Base-by-base conservation (phyloP, 2,797 vertebrate genomes). In the Clarias pachynema region DNA sequence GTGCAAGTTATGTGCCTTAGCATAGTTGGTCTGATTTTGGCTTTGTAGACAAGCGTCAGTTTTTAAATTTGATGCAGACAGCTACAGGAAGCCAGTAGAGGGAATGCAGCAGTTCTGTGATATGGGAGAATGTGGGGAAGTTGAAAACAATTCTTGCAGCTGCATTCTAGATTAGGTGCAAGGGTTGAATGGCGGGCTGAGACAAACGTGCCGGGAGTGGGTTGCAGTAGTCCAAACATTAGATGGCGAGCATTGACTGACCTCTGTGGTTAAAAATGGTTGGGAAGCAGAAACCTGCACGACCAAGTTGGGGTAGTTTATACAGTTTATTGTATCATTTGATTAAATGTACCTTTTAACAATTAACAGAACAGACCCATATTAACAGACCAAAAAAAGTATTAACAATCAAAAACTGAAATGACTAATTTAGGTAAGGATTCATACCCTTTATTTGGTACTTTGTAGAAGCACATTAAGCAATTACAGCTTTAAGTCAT, bases 41-140 rank as follows among this genome's bases (percentile, higher is more conserved):
- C 31, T 73, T 73, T 49, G 37, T 18, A 29, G n/a, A 3, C 72
- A 74, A 29, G 15, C 24, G 8, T 29, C n/a, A 9, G 44, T 26
- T 74, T 53, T 49, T 56, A 56, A 56, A 53, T 53, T 74, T 29
- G 44, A 72, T 72, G 22, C 69, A 5, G 44, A n/a, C 44, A 8
- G 15, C 12, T 74, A 53, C 72, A 74, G 72, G 24, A 56, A 56
- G 15, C 44, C 44, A 74, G 72, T 29, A 5, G 24, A 26, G 40
- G 20, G 24, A n/a, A 73, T 73, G 12, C 24, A 74, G 40, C 24
- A 73, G n/a, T 49, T 53, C 40, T 49, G 14, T 26, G 22, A 49
- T 53, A n/a, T 73, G 40, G 12, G 5, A 73, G n/a, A 73, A 73
- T 49, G 70, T 73, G n/a, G 70, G 70, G 15, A 74, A 56, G 72